These are phyloP conservation scores for Cabera pusaria DNA, from an alignment of 2,888 invertebrate genomes.

Conservation along the genomic window DNA sequence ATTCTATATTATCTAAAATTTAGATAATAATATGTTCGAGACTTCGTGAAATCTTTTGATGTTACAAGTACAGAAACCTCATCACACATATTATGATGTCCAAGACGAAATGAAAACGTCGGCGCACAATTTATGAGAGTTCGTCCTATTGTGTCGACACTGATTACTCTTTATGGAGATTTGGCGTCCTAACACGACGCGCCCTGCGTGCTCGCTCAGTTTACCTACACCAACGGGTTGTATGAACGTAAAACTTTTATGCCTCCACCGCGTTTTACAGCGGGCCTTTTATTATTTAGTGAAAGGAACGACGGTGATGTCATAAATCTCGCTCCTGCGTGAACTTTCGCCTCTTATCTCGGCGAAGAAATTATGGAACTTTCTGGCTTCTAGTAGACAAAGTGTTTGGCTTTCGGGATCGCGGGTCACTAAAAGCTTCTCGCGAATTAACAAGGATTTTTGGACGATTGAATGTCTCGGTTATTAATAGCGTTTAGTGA, in stretches of 20 bases:
- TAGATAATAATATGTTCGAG: slow-evolving; percentile 25
- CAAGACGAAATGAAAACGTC: slow-evolving; percentile 53
- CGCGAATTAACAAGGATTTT: slow-evolving; percentile 67
- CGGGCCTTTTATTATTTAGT: slow-evolving; percentile 82
- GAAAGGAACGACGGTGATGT: slow-evolving; percentile 82
- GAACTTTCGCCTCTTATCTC: slow-evolving; percentile 83
- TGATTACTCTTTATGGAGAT: slow-evolving; percentile 79
- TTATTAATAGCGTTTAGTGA: slow-evolving; percentile 17
- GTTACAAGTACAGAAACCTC: slow-evolving; percentile 13
- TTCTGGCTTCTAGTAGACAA: slow-evolving; percentile 80
- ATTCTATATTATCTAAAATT: too few species aligned
- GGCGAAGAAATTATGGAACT: slow-evolving; percentile 82
- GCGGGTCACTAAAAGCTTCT: slow-evolving; percentile 72
- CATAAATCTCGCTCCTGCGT: slow-evolving; percentile 83
- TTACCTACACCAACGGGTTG: slow-evolving; percentile 76
- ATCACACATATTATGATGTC: slow-evolving; percentile 17
- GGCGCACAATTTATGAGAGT: slow-evolving; percentile 65
- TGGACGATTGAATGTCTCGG: slow-evolving; percentile 42
- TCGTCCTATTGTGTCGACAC: slow-evolving; percentile 68
- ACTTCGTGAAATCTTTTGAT: slow-evolving; percentile 19
- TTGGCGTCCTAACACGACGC: slow-evolving; percentile 65
- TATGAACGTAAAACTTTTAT: slow-evolving; percentile 81
- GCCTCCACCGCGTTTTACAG: slow-evolving; percentile 79
- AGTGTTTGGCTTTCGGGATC: slow-evolving; percentile 78
- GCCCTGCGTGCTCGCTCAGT: slow-evolving; percentile 59